Percentiles rank a stretch among this genome's conserved stretches.
Evolutionary conservation across 2,113 vertebrate species (phyloP).

Genomic region (Apeltes quadracus): DNA sequence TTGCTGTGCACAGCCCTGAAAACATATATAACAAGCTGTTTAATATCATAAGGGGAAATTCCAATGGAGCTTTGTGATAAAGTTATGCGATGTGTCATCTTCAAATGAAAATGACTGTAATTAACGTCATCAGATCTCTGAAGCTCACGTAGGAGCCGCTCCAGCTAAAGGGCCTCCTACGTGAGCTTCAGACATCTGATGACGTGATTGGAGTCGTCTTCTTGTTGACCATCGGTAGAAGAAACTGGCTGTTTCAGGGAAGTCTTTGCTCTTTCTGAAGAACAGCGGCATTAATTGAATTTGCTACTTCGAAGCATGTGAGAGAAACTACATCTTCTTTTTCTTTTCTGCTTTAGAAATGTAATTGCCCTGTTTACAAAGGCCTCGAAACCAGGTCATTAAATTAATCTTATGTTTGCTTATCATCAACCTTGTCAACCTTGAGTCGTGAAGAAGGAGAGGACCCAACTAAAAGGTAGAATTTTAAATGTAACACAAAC

Average conservation of each 20-base stretch:
- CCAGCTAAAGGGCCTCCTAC: too few relatives aligned
- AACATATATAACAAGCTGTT: constrained; percentile 13
- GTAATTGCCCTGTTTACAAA: constrained; percentile 5
- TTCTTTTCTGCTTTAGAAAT: background rate
- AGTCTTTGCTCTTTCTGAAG: constrained; percentile 5
- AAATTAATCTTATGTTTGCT: background rate
- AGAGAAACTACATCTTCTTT: constrained; percentile 25
- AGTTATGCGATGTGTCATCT: constrained; percentile 24
- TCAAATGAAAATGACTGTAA: constrained; percentile 54
- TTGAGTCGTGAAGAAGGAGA: background rate
- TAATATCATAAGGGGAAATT: constrained; percentile 23
- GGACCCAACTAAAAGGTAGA: background rate
- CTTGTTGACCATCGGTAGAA: constrained; percentile 24
- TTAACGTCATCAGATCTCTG: too few relatives aligned
- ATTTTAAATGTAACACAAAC: background rate
- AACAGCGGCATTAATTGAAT: background rate
- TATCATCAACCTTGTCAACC: background rate
- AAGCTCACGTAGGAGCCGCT: too few relatives aligned
- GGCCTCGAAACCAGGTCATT: background rate
- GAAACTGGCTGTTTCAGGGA: constrained; percentile 33
- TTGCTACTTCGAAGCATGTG: constrained; percentile 46
- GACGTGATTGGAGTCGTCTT: constrained; percentile 4
- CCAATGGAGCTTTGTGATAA: constrained; percentile 43
- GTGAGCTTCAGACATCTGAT: constrained; percentile 19
- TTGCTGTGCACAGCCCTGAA: constrained; percentile 15